phyloP scores from a whole-genome alignment of 2,113 vertebrate species.

The Chionomys nivalis region DNA sequence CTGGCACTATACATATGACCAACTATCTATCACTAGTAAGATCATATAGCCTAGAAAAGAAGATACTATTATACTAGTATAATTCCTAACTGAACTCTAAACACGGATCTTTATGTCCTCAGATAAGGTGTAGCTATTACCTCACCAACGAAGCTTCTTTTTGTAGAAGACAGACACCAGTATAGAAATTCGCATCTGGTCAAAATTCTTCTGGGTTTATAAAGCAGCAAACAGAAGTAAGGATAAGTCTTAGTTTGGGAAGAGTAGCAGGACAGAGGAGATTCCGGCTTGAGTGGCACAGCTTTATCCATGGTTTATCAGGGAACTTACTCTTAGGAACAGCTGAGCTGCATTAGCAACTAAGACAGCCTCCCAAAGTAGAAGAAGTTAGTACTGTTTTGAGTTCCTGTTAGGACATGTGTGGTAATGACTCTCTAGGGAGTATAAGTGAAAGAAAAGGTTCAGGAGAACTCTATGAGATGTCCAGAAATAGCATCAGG shows the following conservation, averaged over 20 bases:
- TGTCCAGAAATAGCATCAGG: neutral
- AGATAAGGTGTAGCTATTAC: neutral
- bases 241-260: neutral
- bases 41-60: neutral
- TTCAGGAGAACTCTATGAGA: neutral
- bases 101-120: neutral
- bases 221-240: neutral
- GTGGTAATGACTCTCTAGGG: too few relatives aligned
- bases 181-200: neutral
- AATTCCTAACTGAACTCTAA: neutral
- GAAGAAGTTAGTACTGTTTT: neutral
- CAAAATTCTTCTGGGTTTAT: neutral
- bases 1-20: neutral
- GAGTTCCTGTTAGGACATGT: neutral
- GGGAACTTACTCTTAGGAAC: neutral
- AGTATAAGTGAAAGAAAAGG: neutral
- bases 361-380: neutral
- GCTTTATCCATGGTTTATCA: too few relatives aligned
- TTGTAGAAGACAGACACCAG: too few relatives aligned
- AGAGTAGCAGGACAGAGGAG: neutral
- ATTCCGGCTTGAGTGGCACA: too few relatives aligned
- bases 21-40: neutral
- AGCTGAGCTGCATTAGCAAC: neutral
- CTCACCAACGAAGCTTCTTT: neutral
- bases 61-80: accelerated